Percentiles rank a stretch among this genome's conserved stretches.
These are phyloP conservation scores for Riparia riparia DNA, from an alignment of 2,113 vertebrate species.

Conservation along the genomic window DNA sequence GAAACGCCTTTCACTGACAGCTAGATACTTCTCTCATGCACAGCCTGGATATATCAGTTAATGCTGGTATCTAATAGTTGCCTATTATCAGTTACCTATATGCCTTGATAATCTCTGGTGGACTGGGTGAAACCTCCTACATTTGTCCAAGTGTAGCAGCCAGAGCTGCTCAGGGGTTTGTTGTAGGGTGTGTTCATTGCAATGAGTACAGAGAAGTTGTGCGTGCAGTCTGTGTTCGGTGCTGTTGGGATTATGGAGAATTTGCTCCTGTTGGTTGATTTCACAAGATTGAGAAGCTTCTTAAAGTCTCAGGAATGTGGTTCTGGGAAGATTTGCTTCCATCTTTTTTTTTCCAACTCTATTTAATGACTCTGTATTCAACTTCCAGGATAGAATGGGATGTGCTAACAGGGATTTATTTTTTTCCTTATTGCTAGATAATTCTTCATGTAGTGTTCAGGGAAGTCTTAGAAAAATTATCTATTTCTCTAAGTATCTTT, in stretches of 20 bases:
- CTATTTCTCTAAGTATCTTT: not conserved
- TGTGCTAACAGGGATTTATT: not conserved
- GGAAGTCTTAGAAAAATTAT: not conserved
- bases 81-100: not conserved
- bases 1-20: not conserved
- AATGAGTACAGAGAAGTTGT: not conserved
- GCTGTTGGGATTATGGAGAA: not conserved
- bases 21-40: not conserved
- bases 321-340: not conserved
- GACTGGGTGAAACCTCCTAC: not conserved
- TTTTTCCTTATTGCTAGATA: not conserved
- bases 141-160: not conserved
- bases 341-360: not conserved
- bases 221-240: not conserved
- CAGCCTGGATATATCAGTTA: not conserved
- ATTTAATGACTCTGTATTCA: not conserved
- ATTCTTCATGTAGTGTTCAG: not conserved
- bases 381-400: not conserved
- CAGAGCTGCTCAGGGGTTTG: not conserved
- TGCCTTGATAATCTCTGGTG: not conserved
- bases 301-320: not conserved
- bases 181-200: not conserved
- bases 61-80: not conserved
- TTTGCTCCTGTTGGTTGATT: not conserved
- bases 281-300: not conserved